Evolutionary conservation across 2,888 invertebrate species (phyloP).

Genomic region (Keiferia lycopersicella): DNA sequence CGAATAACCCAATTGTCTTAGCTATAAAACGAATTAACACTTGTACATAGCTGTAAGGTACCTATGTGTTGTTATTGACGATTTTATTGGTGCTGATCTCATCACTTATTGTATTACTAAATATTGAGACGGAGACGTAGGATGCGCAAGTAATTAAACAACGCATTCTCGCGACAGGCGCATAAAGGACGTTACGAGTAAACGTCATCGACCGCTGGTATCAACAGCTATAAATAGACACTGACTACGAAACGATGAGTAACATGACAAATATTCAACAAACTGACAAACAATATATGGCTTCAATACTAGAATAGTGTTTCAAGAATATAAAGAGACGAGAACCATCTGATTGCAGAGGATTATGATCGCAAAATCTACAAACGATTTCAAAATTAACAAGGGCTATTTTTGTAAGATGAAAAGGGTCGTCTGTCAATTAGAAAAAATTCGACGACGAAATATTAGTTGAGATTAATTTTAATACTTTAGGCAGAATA

Average conservation of each 20-base stretch:
- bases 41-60: not conserved
- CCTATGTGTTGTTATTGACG: not conserved
- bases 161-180: slow-evolving; percentile 15
- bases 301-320: too few species aligned
- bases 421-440: too few species aligned
- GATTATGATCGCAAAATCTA: too few species aligned
- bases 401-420: too few species aligned
- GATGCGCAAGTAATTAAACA: slow-evolving; percentile 20
- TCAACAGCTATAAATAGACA: slow-evolving; percentile 2
- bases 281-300: not conserved
- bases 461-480: too few species aligned
- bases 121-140: slow-evolving; percentile 6
- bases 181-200: not conserved
- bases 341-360: too few species aligned
- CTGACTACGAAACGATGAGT: slow-evolving; percentile 5
- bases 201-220: slow-evolving; percentile 21
- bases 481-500: too few species aligned
- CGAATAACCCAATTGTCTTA: not conserved
- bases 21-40: not conserved
- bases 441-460: too few species aligned
- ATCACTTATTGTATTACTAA: slow-evolving; percentile 12
- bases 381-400: too few species aligned
- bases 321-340: too few species aligned
- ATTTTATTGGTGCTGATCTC: slow-evolving; percentile 16
- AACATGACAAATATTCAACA: not conserved